Evolutionary conservation across 2,888 invertebrate species (phyloP), one percentile per base, ranked within the genome.

Genomic region (Cancer borealis): DNA sequence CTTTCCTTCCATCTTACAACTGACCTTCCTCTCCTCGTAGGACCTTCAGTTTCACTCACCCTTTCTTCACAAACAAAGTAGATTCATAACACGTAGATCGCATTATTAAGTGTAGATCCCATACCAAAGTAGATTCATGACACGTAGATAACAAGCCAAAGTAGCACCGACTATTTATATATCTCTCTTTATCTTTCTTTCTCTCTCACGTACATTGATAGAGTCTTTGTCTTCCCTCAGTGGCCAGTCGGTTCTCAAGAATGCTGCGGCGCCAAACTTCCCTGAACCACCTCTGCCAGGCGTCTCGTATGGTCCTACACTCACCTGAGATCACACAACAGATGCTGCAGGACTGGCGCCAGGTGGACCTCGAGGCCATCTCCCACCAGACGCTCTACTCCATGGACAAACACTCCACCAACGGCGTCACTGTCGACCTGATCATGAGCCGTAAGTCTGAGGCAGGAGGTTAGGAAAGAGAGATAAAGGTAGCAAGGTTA

Each of bases 301-400:
- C 97, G 0, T 96, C 97, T 0, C 96, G 97, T 30, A 96, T 97
- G 94, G 97, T 97, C 46, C 96, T 97, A 54, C 96, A 96, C 95
- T 96, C 96, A 91, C 95, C 96, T 21, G 97, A 97, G 95, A 96
- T 97, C 94, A 96, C 96, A 88, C 96, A 96, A 46, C 97, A 97
- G 96, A 97, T 97, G 96, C 96, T 97, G 60, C 96, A 97, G 90
- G 97, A 97, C 95, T 97, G 97, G 97, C 96, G 96, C 88, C 96
- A 96, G 47, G 96, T 97, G 6, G 97, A 97, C 95, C 96, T 97
- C 45, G 96, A 96, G 93, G 96, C 96, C 60, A 96, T 97, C 92
- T 96, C 96, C 92, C 96, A 96, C 96, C 97, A 97, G 96, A 97
- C 95, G 30, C 66, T 95, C 88, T 94, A 95, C 93, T 92, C 95